These are phyloP conservation scores for Monoplex corrugatus DNA, from an alignment of 2,888 invertebrate genomes.

Conservation along the genomic window DNA sequence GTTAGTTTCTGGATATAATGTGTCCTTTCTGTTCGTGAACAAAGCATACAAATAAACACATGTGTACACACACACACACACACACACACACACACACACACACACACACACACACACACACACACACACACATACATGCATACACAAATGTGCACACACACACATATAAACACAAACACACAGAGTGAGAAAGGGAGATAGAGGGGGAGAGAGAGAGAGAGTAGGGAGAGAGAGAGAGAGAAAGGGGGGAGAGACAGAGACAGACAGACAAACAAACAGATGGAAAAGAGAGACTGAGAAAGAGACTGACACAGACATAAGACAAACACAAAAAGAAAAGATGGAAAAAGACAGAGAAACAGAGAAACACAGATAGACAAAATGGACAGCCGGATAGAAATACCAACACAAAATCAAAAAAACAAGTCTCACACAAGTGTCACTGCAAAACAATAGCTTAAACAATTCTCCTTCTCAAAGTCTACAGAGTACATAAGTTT, in stretches of 20 bases:
- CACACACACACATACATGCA: neutral
- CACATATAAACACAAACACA: neutral
- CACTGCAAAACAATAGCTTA: too few species aligned
- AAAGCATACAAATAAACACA: neutral
- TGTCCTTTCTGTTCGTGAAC: too few species aligned
- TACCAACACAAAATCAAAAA: too few species aligned
- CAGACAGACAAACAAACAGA: neutral
- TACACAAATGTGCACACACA: neutral
- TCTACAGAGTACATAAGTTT: too few species aligned
- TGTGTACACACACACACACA: neutral
- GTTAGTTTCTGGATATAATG: too few species aligned
- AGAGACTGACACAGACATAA: neutral
- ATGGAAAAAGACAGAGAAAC: neutral
- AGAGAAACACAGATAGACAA: neutral
- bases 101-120: slow-evolving; percentile 19
- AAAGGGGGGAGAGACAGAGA: too few species aligned
- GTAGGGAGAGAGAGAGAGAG: neutral
- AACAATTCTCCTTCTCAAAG: too few species aligned
- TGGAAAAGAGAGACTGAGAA: neutral
- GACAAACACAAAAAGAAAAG: neutral
- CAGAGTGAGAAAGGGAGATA: neutral
- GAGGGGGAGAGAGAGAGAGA: neutral
- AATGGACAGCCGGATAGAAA: too few species aligned
- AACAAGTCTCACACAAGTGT: too few species aligned
- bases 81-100: neutral